A percentile compares a stretch with the other conserved stretches of the same genome.
phyloP scores from a whole-genome alignment of 2,888 invertebrate genomes.

The Drosophila affinis region DNA sequence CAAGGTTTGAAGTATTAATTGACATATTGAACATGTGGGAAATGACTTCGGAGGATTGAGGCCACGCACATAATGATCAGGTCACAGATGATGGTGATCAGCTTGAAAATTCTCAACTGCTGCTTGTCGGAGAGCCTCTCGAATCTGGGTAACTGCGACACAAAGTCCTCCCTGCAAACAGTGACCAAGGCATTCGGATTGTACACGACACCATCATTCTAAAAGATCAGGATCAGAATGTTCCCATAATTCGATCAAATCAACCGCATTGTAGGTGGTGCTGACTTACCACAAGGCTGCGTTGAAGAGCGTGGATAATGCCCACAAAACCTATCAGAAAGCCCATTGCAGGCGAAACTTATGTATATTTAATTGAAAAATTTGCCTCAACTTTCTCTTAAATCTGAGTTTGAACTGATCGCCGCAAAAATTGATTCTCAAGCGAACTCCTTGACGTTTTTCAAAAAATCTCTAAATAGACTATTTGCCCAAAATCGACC shows the following conservation, averaged over 20 bases:
- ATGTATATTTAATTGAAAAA: too few species aligned
- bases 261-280: not conserved
- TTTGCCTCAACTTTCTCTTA: too few species aligned
- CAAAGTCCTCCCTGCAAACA: conserved; percentile 94
- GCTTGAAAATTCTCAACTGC: conserved; percentile 86
- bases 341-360: conserved; percentile 82
- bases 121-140: conserved; percentile 89
- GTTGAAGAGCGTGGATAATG: conserved; percentile 95
- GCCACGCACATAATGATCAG: conserved; percentile 90
- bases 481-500: too few species aligned
- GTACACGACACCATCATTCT: conserved; percentile 89
- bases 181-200: conserved; percentile 94
- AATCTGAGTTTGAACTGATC: too few species aligned
- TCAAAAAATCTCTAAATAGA: too few species aligned
- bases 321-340: conserved; percentile 94
- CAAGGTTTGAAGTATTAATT: too few species aligned
- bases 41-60: too few species aligned
- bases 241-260: not conserved
- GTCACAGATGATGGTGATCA: conserved; percentile 89
- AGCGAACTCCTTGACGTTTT: too few species aligned
- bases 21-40: too few species aligned
- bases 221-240: conserved; percentile 7
- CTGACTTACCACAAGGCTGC: conserved; percentile 91
- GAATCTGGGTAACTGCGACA: conserved; percentile 89
- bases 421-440: too few species aligned